Evolutionary conservation across 2,113 vertebrate species (phyloP), one percentile per base, ranked within the genome.

Genomic region (Nibea albiflora): DNA sequence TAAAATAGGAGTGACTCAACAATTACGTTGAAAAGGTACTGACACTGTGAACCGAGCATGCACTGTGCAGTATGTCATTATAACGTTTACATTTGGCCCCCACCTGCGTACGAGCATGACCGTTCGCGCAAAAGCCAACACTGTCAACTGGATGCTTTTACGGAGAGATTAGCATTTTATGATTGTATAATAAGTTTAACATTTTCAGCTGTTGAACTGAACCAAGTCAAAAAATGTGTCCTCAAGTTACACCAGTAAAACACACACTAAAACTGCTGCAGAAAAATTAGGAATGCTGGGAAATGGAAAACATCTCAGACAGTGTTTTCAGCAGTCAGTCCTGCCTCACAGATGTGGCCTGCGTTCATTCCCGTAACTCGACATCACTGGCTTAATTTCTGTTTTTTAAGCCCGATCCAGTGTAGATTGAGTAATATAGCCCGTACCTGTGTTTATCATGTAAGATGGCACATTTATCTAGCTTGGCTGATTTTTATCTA

Each of bases 151-250:
- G 4, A 50, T 46, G 28, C 63, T 71, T 71, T 67, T 53, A 49
- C 26, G 56, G 39, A 60, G 24, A 49, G 22, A 70, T 66, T 14
- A 28, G 62, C 28, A 26, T 72, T 77, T 50, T 22, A 78, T 75
- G 39, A 35, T 39, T 20, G 81, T 46, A 22, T 44, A 70, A 78
- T 81, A 24, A 58, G 19, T 75, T 67, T 26, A 71, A 68, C 44
- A 61, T 83, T 65, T 85, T 75, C 35, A 73, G 61, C 66, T 67
- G 70, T 73, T 67, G 52, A 56, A 69, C n/a, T 67, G 52, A 56
- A 69, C n/a, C n/a, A n/a, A 60, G 35, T 26, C 24, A 26, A 26
- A 63, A 42, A 26, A 42, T 11, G 15, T 22, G 53, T 11, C 47
- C 3, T 52, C 19, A 15, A 1, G 10, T 63, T 57, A 39, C 22